Evolutionary conservation across 2,797 vertebrate species (phyloP).

Genomic region (Mallotus villosus): DNA sequence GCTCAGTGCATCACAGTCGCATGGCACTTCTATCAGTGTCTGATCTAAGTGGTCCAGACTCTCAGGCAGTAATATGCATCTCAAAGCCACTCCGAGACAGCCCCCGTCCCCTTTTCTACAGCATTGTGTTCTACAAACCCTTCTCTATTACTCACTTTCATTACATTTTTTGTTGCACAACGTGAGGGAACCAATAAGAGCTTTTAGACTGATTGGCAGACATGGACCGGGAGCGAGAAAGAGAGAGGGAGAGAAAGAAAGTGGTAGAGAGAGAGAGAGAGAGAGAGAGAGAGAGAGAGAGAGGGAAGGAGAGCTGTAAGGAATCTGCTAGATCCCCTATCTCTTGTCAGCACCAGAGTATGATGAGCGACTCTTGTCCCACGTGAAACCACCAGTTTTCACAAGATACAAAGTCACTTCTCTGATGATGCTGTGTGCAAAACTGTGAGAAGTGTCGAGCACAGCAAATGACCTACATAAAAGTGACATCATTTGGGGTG

Average conservation of each 20-base stretch:
- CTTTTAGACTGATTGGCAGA: conserved; percentile 24
- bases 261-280: background rate
- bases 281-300: background rate
- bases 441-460: background rate
- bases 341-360: background rate
- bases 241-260: background rate
- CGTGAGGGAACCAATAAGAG: conserved; percentile 11
- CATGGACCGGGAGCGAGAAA: background rate
- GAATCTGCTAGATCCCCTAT: background rate
- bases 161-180: conserved; percentile 15
- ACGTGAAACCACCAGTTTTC: background rate
- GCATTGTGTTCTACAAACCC: conserved; percentile 8
- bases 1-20: conserved; percentile 4
- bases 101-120: background rate
- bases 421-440: background rate
- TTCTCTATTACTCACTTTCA: conserved; percentile 12
- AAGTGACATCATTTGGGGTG: background rate
- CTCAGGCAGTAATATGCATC: conserved; percentile 16
- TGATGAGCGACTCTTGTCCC: background rate
- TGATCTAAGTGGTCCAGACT: conserved; percentile 13
- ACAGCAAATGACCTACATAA: background rate
- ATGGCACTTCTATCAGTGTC: conserved; percentile 3
- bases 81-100: conserved; percentile 10
- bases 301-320: background rate
- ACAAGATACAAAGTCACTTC: conserved; percentile 2